Evolutionary conservation across 1,140 invertebrate species (phyloP).

Genomic region (Drosophila sp.): DNA sequence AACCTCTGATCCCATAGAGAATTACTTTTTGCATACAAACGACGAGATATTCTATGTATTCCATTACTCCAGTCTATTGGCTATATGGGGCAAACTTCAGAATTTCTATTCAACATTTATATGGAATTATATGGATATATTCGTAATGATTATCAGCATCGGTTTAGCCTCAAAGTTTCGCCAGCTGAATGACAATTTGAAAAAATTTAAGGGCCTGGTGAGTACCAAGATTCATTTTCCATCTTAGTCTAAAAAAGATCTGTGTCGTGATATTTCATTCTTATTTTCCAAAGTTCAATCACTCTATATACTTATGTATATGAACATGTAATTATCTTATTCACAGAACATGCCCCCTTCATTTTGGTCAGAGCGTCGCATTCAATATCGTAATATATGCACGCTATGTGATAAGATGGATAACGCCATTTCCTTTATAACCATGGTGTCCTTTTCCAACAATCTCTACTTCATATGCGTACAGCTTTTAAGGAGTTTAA

Average conservation of each 20-base stretch:
- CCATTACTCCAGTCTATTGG: slow-evolving; percentile 55
- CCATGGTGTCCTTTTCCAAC: slow-evolving; percentile 80
- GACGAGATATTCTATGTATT: slow-evolving; percentile 69
- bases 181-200: slow-evolving; percentile 74
- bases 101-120: slow-evolving; percentile 74
- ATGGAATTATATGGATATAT: slow-evolving; percentile 81
- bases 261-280: neutral
- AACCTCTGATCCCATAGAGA: slow-evolving; percentile 67
- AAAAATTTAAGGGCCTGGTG: slow-evolving; percentile 77
- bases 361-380: slow-evolving; percentile 73
- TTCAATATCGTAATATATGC: slow-evolving; percentile 78
- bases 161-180: slow-evolving; percentile 68
- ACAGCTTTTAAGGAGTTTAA: slow-evolving; percentile 71
- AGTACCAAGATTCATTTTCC: neutral
- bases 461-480: slow-evolving; percentile 82
- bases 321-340: slow-evolving; percentile 27
- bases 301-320: no score
- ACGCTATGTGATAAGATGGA: slow-evolving; percentile 73
- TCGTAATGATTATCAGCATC: slow-evolving; percentile 81
- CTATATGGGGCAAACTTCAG: slow-evolving; percentile 66
- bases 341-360: slow-evolving; percentile 63
- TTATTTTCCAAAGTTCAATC: no score
- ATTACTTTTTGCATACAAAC: slow-evolving; percentile 67
- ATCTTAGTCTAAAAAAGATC: neutral
- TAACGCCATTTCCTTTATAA: slow-evolving; percentile 76